Percentiles rank a stretch among this genome's conserved stretches.
phyloP scores from a whole-genome alignment of 2,113 vertebrate species.

The Sakesphorus luctuosus region DNA sequence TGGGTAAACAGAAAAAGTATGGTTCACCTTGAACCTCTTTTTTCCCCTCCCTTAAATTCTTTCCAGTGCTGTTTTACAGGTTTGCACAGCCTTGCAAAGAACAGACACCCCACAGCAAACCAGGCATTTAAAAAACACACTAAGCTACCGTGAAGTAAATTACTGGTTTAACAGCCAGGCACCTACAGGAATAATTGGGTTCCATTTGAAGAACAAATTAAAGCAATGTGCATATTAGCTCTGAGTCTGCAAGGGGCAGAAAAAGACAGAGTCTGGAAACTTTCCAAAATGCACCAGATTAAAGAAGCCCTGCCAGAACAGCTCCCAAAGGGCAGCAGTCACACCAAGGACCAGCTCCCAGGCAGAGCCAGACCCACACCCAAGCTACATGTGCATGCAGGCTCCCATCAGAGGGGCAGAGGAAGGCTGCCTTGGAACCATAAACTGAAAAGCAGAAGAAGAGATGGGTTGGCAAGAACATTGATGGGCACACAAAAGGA shows the following conservation, averaged over 20 bases:
- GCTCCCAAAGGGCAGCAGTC: neutral
- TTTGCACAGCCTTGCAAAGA: neutral
- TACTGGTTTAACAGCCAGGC: constrained; percentile 40
- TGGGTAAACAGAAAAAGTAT: neutral
- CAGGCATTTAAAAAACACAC: constrained; percentile 24
- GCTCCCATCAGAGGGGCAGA: neutral
- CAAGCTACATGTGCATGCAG: neutral
- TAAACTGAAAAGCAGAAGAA: neutral
- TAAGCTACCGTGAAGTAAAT: constrained; percentile 51
- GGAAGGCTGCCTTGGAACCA: neutral
- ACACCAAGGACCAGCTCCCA: neutral
- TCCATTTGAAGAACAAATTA: constrained; percentile 59
- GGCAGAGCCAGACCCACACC: neutral
- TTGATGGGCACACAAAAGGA: neutral
- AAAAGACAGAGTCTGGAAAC: constrained; percentile 25
- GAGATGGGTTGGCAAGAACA: neutral
- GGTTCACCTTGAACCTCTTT: constrained; percentile 18
- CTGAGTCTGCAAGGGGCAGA: constrained; percentile 3
- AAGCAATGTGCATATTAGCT: constrained; percentile 17
- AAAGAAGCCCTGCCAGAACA: neutral
- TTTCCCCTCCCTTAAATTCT: constrained; percentile 32
- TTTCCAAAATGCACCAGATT: constrained; percentile 11
- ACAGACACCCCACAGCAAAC: constrained; percentile 16
- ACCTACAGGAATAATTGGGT: constrained; percentile 26
- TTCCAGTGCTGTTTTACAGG: constrained; percentile 61